Conservation (phyloP, 2,888 invertebrate species). For the Metacarcinus magister region DNA sequence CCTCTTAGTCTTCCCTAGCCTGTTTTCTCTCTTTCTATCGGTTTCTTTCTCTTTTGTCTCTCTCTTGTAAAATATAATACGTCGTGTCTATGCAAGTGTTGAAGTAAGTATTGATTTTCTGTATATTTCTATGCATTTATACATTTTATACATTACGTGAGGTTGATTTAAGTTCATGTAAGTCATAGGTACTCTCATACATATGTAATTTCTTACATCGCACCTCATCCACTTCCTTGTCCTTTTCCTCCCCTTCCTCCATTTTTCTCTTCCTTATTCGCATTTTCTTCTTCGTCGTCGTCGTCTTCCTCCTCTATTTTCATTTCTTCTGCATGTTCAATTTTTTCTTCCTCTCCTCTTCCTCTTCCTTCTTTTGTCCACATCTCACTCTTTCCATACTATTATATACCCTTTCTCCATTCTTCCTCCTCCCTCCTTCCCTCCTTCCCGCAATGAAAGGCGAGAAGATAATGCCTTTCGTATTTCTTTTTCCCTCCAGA, state of each 20-base stretch:
- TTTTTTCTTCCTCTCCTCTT: neutral
- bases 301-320: neutral
- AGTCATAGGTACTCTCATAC: no score
- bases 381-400: neutral
- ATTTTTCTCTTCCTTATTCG: no score
- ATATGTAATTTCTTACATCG: neutral
- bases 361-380: neutral
- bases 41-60: neutral
- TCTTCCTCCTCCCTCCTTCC: neutral
- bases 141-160: neutral
- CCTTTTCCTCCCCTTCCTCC: neutral
- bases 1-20: neutral
- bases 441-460: neutral
- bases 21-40: neutral
- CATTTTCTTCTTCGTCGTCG: neutral
- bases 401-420: neutral
- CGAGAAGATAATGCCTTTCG: constrained; percentile 26
- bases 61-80: neutral
- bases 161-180: no score
- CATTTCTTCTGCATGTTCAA: neutral
- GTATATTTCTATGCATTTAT: neutral
- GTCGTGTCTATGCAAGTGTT: neutral
- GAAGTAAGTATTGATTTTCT: neutral
- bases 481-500: constrained; percentile 15
- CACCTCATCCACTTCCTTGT: neutral